These are phyloP conservation scores for Tetranychus piercei DNA, from an alignment of 2,888 invertebrate genomes.

Conservation along the genomic window DNA sequence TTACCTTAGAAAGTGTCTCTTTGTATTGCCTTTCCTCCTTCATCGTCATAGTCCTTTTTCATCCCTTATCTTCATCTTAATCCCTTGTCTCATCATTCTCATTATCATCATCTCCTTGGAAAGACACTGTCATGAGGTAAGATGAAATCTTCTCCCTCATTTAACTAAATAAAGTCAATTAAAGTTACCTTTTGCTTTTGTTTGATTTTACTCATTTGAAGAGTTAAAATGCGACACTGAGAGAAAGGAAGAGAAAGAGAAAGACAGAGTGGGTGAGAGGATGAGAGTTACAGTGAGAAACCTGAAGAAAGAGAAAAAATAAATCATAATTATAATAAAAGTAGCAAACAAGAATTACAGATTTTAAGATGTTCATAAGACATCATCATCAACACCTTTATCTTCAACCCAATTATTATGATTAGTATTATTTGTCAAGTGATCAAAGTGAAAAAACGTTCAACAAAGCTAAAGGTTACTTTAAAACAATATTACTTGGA, in stretches of 20 bases:
- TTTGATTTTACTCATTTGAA: neutral
- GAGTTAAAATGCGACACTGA: no score
- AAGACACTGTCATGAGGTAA: conserved; percentile 3
- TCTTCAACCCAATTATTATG: neutral
- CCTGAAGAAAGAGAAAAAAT: neutral
- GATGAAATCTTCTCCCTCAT: neutral
- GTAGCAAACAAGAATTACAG: neutral
- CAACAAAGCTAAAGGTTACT: neutral
- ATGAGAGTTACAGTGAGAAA: neutral
- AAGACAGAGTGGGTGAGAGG: neutral
- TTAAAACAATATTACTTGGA: no score
- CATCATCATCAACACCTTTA: neutral
- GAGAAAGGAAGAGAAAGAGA: neutral
- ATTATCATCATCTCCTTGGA: neutral
- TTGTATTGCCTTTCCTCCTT: neutral
- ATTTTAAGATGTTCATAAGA: neutral
- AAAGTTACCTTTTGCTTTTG: neutral
- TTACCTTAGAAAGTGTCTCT: neutral
- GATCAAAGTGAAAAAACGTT: neutral
- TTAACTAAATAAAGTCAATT: neutral
- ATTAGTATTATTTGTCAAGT: no score
- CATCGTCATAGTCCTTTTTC: neutral
- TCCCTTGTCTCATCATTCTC: no score
- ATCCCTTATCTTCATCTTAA: no score
- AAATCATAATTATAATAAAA: neutral